Evolutionary conservation across 2,113 vertebrate genomes (phyloP).

Genomic region (Trematocara nigrifrons): DNA sequence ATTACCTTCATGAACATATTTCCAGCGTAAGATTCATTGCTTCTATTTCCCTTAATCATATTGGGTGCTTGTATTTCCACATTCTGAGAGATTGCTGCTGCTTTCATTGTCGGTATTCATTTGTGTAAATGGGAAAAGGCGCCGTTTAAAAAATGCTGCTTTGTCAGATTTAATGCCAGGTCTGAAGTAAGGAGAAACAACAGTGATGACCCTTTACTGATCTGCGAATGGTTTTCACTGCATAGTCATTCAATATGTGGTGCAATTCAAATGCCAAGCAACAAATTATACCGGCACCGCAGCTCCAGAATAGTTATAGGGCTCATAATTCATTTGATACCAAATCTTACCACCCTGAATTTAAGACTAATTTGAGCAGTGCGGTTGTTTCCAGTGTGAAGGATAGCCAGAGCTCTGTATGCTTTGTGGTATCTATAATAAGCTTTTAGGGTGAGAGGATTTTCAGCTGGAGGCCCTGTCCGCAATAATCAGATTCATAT

Average conservation of each 20-base stretch:
- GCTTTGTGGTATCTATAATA: conserved; percentile 14
- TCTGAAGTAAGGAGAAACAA: neutral
- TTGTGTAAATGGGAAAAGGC: neutral
- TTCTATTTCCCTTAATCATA: conserved; percentile 14
- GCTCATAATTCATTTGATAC: neutral
- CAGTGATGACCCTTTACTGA: neutral
- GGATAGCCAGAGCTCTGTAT: neutral
- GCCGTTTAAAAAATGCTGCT: neutral
- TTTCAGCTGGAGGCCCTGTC: conserved; percentile 9
- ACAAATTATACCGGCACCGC: neutral
- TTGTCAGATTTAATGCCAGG: neutral
- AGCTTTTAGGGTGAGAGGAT: conserved; percentile 32
- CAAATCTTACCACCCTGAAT: neutral
- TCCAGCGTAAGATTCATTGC: neutral
- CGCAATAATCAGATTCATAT: conserved; percentile 37
- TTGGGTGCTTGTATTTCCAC: neutral
- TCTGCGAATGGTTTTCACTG: neutral
- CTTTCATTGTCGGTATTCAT: neutral
- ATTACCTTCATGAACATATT: neutral
- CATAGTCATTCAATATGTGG: neutral
- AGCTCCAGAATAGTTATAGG: neutral
- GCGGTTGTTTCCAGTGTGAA: neutral
- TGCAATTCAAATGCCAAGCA: neutral
- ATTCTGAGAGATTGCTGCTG: neutral
- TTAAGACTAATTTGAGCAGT: neutral